A percentile compares a stretch with the other conserved stretches of the same genome.
Evolutionary conservation across 2,797 vertebrate species (phyloP).

Genomic region (Fundulus diaphanus): DNA sequence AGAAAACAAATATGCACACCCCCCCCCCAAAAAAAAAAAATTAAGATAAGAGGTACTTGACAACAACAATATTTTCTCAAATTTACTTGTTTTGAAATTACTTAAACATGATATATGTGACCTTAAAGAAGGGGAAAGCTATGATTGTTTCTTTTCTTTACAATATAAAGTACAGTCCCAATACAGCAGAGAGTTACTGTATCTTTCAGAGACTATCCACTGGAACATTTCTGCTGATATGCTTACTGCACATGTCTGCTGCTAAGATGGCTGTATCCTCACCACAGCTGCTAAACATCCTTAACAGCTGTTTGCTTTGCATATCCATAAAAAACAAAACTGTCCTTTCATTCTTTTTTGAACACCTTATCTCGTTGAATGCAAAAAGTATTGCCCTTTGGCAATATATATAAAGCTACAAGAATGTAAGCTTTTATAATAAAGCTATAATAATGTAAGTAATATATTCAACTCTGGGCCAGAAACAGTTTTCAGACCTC

Average conservation of each 20-base stretch:
- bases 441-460: not conserved
- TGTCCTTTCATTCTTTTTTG: not conserved
- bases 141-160: too few species aligned
- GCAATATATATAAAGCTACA: not conserved
- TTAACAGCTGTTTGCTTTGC: conserved; percentile 41
- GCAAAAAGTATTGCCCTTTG: conserved; percentile 42
- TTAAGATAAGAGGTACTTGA: too few species aligned
- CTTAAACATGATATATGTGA: not conserved
- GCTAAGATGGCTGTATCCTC: conserved; percentile 1
- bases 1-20: too few species aligned
- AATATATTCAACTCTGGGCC: not conserved
- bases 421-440: not conserved
- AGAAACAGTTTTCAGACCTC: conserved; percentile 1
- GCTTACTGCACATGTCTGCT: conserved; percentile 3
- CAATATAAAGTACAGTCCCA: not conserved
- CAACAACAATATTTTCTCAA: too few species aligned
- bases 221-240: conserved; percentile 16
- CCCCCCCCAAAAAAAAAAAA: too few species aligned
- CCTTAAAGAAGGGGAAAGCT: not conserved
- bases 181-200: not conserved
- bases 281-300: conserved; percentile 20
- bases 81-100: not conserved
- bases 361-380: conserved; percentile 37
- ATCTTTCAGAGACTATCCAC: not conserved
- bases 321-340: conserved; percentile 57